Conservation (phyloP, 1,140 invertebrate species). For the Palaemon carinicauda region DNA sequence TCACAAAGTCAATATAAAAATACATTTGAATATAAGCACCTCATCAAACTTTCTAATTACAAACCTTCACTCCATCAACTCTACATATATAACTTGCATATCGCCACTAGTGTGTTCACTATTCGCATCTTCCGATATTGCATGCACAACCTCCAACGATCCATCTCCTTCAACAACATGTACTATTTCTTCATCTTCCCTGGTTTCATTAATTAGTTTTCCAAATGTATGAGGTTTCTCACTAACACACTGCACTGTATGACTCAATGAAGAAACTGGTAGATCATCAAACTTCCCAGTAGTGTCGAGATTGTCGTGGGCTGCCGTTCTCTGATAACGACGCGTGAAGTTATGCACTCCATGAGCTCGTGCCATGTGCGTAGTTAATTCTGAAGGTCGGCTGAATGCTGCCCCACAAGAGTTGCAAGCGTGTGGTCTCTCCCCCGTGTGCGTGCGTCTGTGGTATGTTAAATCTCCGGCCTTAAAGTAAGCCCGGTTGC, state of each 20-base stretch:
- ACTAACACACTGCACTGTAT: not conserved
- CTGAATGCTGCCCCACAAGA: slow-evolving; percentile 37
- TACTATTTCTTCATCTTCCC: slow-evolving; percentile 20
- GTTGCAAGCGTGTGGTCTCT: slow-evolving; percentile 30
- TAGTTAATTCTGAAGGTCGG: slow-evolving; percentile 43
- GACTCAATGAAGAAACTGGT: not conserved
- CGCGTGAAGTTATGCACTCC: slow-evolving; percentile 28
- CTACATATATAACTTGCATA: slow-evolving; percentile 49
- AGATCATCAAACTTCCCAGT: not conserved
- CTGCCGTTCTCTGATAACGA: slow-evolving; percentile 13
- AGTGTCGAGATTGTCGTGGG: not conserved
- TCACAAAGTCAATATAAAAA: not conserved
- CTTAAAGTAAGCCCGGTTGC: slow-evolving; percentile 45
- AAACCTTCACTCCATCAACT: slow-evolving; percentile 24
- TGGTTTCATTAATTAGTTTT: slow-evolving; percentile 18
- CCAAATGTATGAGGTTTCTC: not conserved
- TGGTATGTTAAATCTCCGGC: slow-evolving; percentile 49
- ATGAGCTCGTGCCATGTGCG: slow-evolving; percentile 29
- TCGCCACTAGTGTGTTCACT: not conserved
- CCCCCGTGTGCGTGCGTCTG: slow-evolving; percentile 37
- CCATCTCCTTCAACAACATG: slow-evolving; percentile 14
- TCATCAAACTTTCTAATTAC: not conserved
- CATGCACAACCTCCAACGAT: not conserved
- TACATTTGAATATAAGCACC: not conserved
- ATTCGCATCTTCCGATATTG: not conserved